Evolutionary conservation across 2,797 vertebrate species (phyloP).

Genomic region (Nyctibius grandis): DNA sequence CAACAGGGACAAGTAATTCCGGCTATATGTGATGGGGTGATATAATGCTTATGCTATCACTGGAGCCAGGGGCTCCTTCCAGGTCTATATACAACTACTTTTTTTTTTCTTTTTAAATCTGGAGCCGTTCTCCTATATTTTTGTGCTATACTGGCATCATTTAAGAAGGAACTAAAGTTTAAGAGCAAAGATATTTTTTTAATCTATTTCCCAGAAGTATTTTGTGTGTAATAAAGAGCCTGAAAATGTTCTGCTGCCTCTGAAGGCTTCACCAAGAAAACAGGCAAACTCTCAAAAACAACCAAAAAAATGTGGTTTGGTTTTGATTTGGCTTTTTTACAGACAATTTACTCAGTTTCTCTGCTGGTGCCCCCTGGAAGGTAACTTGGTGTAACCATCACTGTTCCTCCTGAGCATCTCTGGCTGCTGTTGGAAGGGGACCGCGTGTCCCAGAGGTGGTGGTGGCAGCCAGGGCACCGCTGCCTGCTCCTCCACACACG

Average conservation of each 20-base stretch:
- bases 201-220: not conserved
- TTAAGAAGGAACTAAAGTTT: not conserved
- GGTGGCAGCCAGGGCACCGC: not conserved
- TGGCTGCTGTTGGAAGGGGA: not conserved
- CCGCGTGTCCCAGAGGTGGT: not conserved
- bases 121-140: not conserved
- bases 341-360: rapidly evolving
- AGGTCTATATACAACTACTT: not conserved
- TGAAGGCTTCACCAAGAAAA: not conserved
- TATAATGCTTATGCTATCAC: not conserved
- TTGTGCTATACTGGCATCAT: not conserved
- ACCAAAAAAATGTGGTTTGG: not conserved
- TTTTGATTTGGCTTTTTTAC: not conserved
- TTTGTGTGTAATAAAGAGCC: not conserved
- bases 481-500: not conserved
- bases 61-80: not conserved
- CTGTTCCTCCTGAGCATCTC: not conserved
- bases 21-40: not conserved
- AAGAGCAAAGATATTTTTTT: not conserved
- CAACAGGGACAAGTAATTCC: not conserved
- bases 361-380: not conserved
- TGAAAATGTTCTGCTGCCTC: not conserved
- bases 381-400: rapidly evolving
- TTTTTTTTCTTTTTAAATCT: not conserved
- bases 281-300: not conserved